Base-by-base conservation (phyloP, 2,888 invertebrate genomes). In the Tridacna gigas region DNA sequence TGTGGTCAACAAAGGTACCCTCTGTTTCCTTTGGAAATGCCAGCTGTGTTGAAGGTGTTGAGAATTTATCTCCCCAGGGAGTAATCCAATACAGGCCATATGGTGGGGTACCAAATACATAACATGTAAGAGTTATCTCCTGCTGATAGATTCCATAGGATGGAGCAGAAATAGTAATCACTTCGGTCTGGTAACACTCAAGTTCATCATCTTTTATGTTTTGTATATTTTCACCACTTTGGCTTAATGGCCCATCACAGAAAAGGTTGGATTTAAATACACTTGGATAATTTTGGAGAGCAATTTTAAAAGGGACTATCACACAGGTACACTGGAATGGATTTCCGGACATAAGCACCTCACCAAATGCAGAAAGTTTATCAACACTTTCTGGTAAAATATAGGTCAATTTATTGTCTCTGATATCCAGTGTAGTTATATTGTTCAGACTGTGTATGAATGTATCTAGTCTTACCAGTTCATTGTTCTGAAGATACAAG, bases 261-360 rank as follows among this genome's bases (percentile, higher is more conserved):
- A 75, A 78, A 3, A 90, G 79, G 18, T 77, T 26, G 12, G 80
- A 61, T 47, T 74, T 74, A 47, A 91, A 79, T 18, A 74, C 76
- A 3, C 74, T n/a, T 15, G 84, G 48, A 22, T 80, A 65, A n/a
- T 25, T 66, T 0, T 83, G 74, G 11, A 90, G 11, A 26, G 86
- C 47, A 12, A 69, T n/a, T 15, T 86, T 77, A n/a, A 93, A 77
- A 11, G 75, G 61, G 15, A 22, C 37, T 15, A 92, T 71, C 48
- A 82, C 88, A 86, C 93, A 94, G 5, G 92, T 91, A 75, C 93
- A 94, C n/a, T 91, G 90, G 48, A 91, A 89, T n/a, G 91, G 91
- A 79, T 94, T 93, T 77, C 79, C 74, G 56, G 86, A 79, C 5
- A 91, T 26, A 67, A 86, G 80, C 12, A 91, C 79, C 2, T 78